Conservation (phyloP, 2,113 vertebrate genomes). For the Myotis yumanensis region DNA sequence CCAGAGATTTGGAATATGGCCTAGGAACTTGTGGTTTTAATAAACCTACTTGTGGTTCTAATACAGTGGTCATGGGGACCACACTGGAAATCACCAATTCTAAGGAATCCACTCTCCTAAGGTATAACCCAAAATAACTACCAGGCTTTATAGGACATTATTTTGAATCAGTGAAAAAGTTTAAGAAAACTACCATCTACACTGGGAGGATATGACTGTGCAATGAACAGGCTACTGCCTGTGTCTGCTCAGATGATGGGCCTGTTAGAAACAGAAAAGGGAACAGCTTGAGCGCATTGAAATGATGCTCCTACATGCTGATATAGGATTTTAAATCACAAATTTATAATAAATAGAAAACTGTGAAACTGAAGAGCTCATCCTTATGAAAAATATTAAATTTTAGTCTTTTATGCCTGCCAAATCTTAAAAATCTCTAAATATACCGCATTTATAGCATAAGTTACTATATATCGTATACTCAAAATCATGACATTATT, state of each 20-base stretch:
- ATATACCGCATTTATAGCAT: not conserved
- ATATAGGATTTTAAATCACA: not conserved
- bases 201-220: not conserved
- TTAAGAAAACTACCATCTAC: not conserved
- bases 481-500: not conserved
- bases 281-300: not conserved
- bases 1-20: not conserved
- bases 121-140: not conserved
- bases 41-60: not conserved
- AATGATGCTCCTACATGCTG: not conserved
- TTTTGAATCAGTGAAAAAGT: conserved; percentile 7
- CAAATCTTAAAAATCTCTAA: conserved; percentile 36
- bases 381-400: conserved; percentile 18
- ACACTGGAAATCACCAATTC: not conserved
- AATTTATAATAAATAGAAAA: conserved; percentile 31
- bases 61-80: not conserved
- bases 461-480: not conserved
- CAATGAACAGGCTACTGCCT: not conserved
- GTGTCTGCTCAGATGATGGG: not conserved
- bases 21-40: not conserved
- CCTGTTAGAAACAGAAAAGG: not conserved
- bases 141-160: not conserved
- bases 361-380: not conserved
- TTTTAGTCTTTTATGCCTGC: not conserved
- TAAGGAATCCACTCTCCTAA: not conserved